A percentile compares a stretch with the other conserved stretches of the same genome.
Conservation (phyloP, 1,140 invertebrate species). For the Eubasilissa regina region DNA sequence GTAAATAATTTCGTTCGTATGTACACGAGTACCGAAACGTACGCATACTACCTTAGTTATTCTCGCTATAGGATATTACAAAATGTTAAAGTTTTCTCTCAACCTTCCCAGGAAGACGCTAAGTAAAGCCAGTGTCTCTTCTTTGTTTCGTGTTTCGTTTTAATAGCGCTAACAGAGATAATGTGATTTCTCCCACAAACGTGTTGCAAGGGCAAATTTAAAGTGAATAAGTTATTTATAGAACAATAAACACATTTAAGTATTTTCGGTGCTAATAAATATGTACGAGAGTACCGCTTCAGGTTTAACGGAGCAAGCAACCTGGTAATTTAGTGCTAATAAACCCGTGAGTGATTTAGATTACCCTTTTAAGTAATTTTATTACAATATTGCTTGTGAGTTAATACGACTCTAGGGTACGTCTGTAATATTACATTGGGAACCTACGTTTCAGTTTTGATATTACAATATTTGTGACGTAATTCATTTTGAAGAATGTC, state of each 20-base stretch:
- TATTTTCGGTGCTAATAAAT: conserved; percentile 34
- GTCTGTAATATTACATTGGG: no score
- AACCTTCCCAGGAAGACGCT: no score
- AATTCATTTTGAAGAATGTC: no score
- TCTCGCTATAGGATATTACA: no score
- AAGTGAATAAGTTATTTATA: conserved; percentile 12
- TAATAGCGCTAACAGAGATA: conserved; percentile 24
- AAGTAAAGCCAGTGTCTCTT: no score
- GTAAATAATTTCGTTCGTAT: no score
- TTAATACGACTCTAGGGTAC: not conserved
- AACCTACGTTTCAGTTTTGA: no score
- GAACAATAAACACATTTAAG: conserved; percentile 33
- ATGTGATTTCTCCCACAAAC: not conserved
- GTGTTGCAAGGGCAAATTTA: conserved; percentile 6
- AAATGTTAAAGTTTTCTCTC: no score
- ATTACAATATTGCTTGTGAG: not conserved
- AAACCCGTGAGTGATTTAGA: conserved; percentile 26
- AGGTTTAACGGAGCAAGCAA: not conserved
- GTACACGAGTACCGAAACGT: no score
- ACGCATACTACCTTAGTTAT: no score
- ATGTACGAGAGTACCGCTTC: not conserved
- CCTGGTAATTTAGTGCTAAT: conserved; percentile 18
- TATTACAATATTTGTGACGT: no score
- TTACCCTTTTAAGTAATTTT: not conserved
- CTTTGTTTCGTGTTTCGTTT: not conserved